Conservation (phyloP, 1,140 invertebrate species). For the Orius insidiosus region DNA sequence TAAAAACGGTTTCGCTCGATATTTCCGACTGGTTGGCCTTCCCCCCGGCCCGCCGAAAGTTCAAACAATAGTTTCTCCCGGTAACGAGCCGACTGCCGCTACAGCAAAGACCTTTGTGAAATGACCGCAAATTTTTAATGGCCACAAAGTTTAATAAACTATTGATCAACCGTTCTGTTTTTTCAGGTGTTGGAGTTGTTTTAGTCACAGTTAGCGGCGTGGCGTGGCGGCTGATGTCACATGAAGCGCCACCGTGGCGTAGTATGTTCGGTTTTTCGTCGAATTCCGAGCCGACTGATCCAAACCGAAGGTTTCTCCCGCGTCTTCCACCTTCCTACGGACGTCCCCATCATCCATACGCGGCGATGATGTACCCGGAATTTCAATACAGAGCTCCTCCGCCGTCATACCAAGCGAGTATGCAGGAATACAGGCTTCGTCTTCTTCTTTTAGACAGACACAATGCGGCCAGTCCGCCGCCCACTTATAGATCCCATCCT, state of each 20-base stretch:
- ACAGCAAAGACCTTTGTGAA: no score
- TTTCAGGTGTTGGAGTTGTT: constrained; percentile 76
- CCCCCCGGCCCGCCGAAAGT: no score
- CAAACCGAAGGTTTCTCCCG: constrained; percentile 42
- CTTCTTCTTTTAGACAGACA: constrained; percentile 65
- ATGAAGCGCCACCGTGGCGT: constrained; percentile 46
- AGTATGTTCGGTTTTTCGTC: constrained; percentile 37
- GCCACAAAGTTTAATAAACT: no score
- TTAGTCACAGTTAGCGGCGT: constrained; percentile 77
- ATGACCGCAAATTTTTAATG: no score
- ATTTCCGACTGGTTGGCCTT: no score
- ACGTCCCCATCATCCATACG: constrained; percentile 69
- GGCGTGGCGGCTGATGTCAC: constrained; percentile 69
- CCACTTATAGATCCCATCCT: constrained; percentile 63
- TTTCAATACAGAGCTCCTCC: constrained; percentile 88
- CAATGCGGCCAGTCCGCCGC: constrained; percentile 46
- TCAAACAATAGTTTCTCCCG: no score
- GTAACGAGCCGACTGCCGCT: no score
- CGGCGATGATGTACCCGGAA: constrained; percentile 88
- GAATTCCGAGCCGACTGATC: constrained; percentile 34
- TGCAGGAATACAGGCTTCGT: constrained; percentile 84
- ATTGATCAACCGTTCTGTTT: no score
- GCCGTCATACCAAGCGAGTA: constrained; percentile 83
- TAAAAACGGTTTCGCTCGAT: no score
- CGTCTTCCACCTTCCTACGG: constrained; percentile 51